Percentiles rank a stretch among this genome's conserved stretches.
Conservation (phyloP, 2,888 invertebrate genomes). For the Drosophila macrospina region DNA sequence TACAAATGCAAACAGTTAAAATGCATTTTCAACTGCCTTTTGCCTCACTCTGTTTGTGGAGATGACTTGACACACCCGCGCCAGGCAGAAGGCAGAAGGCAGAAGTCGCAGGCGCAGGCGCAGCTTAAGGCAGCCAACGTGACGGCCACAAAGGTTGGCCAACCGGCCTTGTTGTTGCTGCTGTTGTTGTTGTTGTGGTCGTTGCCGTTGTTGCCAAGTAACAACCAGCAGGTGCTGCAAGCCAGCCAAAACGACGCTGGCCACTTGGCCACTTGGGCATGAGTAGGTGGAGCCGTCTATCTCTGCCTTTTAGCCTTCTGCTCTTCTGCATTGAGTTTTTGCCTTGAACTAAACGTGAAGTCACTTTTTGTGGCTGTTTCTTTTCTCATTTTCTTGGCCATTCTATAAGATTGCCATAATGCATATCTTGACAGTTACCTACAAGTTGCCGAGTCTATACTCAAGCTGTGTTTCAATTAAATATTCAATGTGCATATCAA, state of each 20-base stretch:
- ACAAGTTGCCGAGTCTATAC: not conserved
- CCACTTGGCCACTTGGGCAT: slow-evolving; percentile 32
- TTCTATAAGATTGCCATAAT: not conserved
- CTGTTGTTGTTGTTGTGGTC: slow-evolving; percentile 13
- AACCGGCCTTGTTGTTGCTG: slow-evolving; percentile 24
- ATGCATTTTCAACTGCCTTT: slow-evolving; percentile 74
- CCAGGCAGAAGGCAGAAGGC: no score
- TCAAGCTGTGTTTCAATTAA: not conserved
- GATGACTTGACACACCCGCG: slow-evolving; percentile 81
- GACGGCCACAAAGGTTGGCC: slow-evolving; percentile 63
- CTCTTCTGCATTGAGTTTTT: slow-evolving; percentile 7
- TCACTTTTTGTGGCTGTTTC: slow-evolving; percentile 6
- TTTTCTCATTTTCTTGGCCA: not conserved
- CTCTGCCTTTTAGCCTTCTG: slow-evolving; percentile 20
- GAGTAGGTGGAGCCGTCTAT: slow-evolving; percentile 75
- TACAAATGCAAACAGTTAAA: slow-evolving; percentile 52
- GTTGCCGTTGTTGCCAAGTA: slow-evolving; percentile 24
- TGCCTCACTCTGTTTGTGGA: slow-evolving; percentile 60
- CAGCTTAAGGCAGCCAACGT: slow-evolving; percentile 61
- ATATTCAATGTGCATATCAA: no score
- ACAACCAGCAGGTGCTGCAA: slow-evolving; percentile 69
- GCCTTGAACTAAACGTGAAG: slow-evolving; percentile 49
- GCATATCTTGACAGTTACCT: not conserved
- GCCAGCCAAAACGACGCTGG: slow-evolving; percentile 73
- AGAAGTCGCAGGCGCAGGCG: not conserved